Conservation (phyloP, 2,888 invertebrate species). For the Mamestra brassicae region DNA sequence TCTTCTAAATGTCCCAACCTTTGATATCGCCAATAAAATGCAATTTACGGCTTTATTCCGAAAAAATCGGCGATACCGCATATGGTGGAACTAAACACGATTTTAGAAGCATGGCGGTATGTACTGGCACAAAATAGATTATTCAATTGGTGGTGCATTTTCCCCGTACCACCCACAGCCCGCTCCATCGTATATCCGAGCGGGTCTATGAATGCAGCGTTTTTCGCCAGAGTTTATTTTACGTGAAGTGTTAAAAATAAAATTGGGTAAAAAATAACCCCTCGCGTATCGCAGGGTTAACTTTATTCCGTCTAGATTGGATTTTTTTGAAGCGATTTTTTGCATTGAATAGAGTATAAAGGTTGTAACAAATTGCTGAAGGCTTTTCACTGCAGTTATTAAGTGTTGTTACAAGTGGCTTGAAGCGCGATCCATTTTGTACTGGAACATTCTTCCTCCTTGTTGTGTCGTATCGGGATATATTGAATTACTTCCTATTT, state of each 20-base stretch:
- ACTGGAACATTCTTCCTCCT: conserved; percentile 11
- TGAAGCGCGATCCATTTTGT: conserved; percentile 21
- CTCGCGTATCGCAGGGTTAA: conserved; percentile 56
- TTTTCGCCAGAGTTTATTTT: conserved; percentile 68
- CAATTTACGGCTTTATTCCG: conserved; percentile 20
- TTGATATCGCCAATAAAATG: conserved; percentile 31
- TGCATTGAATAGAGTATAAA: conserved; percentile 43
- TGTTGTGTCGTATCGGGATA: not conserved
- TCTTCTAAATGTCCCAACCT: conserved; percentile 5
- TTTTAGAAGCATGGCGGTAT: conserved; percentile 34
- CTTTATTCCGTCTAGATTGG: conserved; percentile 61
- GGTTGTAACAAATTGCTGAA: conserved; percentile 40
- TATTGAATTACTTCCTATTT: not conserved
- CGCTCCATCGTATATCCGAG: conserved; percentile 69
- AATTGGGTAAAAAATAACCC: conserved; percentile 64
- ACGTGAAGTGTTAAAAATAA: conserved; percentile 71
- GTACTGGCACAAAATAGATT: conserved; percentile 77
- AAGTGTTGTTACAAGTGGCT: conserved; percentile 33
- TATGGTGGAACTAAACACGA: conserved; percentile 32
- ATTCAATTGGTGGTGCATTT: conserved; percentile 83
- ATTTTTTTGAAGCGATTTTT: conserved; percentile 56
- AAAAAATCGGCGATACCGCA: conserved; percentile 23
- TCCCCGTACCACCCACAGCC: conserved; percentile 63
- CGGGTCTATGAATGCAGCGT: conserved; percentile 69
- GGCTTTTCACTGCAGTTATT: conserved; percentile 28